Conservation (phyloP, 1,140 invertebrate species). For the Nilaparvata lugens region DNA sequence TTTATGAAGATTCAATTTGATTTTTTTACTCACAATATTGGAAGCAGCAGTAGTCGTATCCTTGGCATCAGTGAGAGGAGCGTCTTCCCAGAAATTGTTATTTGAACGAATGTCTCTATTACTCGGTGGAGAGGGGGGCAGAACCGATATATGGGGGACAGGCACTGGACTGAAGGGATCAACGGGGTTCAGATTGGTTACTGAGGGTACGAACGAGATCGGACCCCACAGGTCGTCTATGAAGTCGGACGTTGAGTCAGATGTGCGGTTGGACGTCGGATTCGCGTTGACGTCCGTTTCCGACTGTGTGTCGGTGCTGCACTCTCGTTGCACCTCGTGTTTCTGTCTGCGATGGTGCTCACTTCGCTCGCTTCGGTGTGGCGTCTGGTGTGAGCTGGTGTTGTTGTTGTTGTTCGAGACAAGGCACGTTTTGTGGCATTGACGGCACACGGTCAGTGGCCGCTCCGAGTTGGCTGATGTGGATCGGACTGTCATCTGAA, state of each 20-base stretch:
- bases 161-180: constrained; percentile 39
- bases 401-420: constrained; percentile 35
- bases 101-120: constrained; percentile 16
- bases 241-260: constrained; percentile 5
- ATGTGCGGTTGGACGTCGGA: not conserved
- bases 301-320: constrained; percentile 25
- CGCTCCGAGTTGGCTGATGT: constrained; percentile 20
- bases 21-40: not conserved
- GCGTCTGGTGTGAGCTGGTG: not conserved
- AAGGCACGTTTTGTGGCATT: constrained; percentile 62
- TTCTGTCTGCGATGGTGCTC: constrained; percentile 32
- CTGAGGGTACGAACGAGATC: constrained; percentile 2
- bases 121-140: constrained; percentile 61
- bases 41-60: not conserved
- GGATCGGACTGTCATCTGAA: constrained; percentile 25
- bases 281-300: constrained; percentile 19
- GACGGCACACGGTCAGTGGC: constrained; percentile 50
- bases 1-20: too few species aligned
- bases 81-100: constrained; percentile 26
- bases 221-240: constrained; percentile 12
- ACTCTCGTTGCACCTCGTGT: constrained; percentile 28
- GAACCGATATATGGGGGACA: constrained; percentile 55
- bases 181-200: constrained; percentile 20
- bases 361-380: constrained; percentile 27
- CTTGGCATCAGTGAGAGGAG: constrained; percentile 2